Conservation (phyloP, 2,113 vertebrate genomes). For the Acanthisitta chloris region DNA sequence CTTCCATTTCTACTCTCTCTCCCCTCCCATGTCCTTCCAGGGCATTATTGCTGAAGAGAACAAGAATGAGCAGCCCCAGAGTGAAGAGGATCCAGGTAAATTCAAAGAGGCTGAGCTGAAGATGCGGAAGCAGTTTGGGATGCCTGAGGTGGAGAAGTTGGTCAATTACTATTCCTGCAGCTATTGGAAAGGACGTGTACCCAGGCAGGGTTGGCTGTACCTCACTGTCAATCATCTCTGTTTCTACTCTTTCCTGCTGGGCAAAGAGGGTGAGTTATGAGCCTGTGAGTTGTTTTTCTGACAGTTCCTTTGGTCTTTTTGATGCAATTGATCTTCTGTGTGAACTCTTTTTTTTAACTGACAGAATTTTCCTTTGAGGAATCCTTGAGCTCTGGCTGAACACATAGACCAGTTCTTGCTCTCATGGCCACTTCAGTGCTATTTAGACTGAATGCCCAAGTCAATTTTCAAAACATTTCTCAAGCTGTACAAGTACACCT, state of each 20-base stretch:
- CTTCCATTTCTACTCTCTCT: background rate
- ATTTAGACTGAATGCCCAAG: background rate
- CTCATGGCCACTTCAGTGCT: background rate
- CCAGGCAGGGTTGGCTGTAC: conserved; percentile 96
- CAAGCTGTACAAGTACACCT: background rate
- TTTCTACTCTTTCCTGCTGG: conserved; percentile 96
- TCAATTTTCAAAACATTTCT: background rate
- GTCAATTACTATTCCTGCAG: conserved; percentile 99
- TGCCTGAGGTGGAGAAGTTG: conserved; percentile 96
- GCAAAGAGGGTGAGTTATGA: conserved; percentile 88
- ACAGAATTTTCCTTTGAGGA: background rate
- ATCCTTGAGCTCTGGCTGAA: background rate
- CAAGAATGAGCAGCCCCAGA: conserved; percentile 82
- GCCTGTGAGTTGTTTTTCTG: background rate
- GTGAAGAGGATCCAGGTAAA: conserved; percentile 93
- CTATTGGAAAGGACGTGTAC: conserved; percentile 95
- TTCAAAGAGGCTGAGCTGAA: conserved; percentile 96
- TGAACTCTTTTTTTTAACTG: background rate
- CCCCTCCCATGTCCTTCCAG: conserved; percentile 62
- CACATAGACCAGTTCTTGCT: background rate
- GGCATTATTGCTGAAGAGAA: conserved; percentile 98
- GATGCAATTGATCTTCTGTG: background rate
- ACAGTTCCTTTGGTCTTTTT: background rate
- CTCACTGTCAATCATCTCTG: conserved; percentile 95
- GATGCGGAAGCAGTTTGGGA: conserved; percentile 94